Evolutionary conservation across 2,113 vertebrate genomes (phyloP).

Genomic region (Colius striatus): DNA sequence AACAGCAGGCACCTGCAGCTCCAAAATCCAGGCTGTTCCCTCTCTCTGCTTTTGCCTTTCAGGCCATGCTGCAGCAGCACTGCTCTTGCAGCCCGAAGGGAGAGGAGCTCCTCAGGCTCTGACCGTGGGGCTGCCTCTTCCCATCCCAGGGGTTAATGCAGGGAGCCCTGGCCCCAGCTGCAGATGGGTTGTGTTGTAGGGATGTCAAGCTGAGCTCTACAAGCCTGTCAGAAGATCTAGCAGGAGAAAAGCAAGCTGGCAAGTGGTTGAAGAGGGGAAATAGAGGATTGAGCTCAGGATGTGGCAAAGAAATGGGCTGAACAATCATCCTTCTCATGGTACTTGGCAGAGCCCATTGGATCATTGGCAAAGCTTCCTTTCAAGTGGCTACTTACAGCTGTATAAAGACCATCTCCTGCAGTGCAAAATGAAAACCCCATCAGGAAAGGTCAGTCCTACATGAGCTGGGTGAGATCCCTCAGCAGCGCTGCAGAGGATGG

Average conservation of each 20-base stretch:
- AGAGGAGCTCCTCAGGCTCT: neutral
- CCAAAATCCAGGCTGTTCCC: neutral
- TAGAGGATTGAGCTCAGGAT: neutral
- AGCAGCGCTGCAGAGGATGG: neutral
- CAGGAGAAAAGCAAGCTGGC: neutral
- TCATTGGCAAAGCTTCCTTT: neutral
- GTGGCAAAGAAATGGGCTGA: neutral
- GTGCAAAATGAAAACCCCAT: neutral
- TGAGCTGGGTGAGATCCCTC: neutral
- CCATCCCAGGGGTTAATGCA: neutral
- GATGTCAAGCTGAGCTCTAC: neutral
- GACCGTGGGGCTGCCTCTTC: neutral
- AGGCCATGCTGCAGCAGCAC: neutral
- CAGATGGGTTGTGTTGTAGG: neutral
- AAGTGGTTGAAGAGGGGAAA: neutral
- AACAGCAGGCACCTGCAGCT: neutral
- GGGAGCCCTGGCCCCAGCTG: neutral
- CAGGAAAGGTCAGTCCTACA: neutral
- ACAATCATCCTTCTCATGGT: neutral
- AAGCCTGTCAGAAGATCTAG: neutral
- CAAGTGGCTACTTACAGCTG: neutral
- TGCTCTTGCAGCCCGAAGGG: neutral
- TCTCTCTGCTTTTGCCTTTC: neutral
- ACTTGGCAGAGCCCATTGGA: neutral
- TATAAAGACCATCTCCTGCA: neutral